Base-by-base conservation (phyloP, 2,888 invertebrate genomes). In the Cephus nigrinus region DNA sequence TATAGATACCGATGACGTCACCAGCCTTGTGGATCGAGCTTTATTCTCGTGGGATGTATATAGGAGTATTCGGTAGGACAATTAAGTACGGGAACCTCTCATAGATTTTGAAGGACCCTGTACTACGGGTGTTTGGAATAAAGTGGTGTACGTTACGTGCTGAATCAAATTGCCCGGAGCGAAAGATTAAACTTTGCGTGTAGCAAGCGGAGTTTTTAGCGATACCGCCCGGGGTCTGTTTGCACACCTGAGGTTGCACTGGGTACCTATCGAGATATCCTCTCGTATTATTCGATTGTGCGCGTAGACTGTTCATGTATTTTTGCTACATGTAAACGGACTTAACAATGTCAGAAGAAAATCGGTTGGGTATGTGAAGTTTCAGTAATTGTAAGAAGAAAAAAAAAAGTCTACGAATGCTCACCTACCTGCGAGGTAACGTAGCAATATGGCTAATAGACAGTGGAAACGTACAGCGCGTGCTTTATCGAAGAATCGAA, bases 201-300 rank as follows among this genome's bases (percentile, higher is more conserved):
- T 80, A 84, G 86, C 84, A 82, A 84, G 69, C 83, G 80, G 84
- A 84, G 82, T 86, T 89, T 87, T 87, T 83, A 85, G 86, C 87
- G 84, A 87, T 86, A 88, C 87, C 86, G 87, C 88, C 88, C 86
- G 86, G 83, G 88, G 91, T 88, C 84, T 91, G 88, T 91, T 91
- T 91, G 88, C 88, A 87, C 90, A 91, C 88, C 90, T 90, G 91
- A 90, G 82, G 82, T 87, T 73, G 79, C 55, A 55, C 73, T 71
- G 15, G 32, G 71, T 71, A 31, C 71, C 71, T 76, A 76, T 78
- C 78, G 76, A 78, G 72, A 76, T 75, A 76, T 78, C 68, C 33
- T 31, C 74, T 72, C 68, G 40, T 76, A 75, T 75, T 76, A 35
- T 76, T 76, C 73, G 73, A 68, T 36, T 68, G 34, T 32, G 30